phyloP scores from a whole-genome alignment of 2,797 vertebrate species.

The Helicolenus hilgendorfi region DNA sequence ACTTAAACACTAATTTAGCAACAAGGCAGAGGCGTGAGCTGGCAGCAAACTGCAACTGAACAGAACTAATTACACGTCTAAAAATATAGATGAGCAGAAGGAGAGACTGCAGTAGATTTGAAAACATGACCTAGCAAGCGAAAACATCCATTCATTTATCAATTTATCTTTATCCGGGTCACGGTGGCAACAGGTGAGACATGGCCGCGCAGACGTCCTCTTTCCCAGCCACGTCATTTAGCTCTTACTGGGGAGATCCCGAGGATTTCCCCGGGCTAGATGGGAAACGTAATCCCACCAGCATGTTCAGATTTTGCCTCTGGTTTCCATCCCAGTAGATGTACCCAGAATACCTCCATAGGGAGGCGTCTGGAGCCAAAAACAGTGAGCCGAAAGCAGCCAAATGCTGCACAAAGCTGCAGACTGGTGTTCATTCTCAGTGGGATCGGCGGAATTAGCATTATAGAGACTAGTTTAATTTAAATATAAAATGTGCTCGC shows the following conservation, averaged over 20 bases:
- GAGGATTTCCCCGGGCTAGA: neutral
- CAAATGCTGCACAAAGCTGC: neutral
- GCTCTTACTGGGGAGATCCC: neutral
- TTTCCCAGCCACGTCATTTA: neutral
- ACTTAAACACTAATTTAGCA: slow-evolving; percentile 26
- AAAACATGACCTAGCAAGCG: neutral
- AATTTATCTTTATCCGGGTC: neutral
- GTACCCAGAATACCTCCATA: neutral
- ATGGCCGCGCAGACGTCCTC: neutral
- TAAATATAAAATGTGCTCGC: neutral
- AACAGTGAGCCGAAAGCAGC: neutral
- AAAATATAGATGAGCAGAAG: neutral
- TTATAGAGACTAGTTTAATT: neutral
- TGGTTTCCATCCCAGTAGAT: neutral
- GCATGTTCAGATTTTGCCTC: neutral
- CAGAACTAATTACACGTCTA: slow-evolving; percentile 21
- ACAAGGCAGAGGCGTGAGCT: neutral
- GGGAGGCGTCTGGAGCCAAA: neutral
- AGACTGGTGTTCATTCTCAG: neutral
- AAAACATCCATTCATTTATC: neutral
- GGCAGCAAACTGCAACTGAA: slow-evolving; percentile 9
- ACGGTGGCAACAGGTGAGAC: neutral
- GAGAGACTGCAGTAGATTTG: neutral
- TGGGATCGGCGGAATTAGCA: neutral
- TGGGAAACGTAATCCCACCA: neutral